Evolutionary conservation across 2,888 invertebrate species (phyloP).

Genomic region (Drosophila testacea): DNA sequence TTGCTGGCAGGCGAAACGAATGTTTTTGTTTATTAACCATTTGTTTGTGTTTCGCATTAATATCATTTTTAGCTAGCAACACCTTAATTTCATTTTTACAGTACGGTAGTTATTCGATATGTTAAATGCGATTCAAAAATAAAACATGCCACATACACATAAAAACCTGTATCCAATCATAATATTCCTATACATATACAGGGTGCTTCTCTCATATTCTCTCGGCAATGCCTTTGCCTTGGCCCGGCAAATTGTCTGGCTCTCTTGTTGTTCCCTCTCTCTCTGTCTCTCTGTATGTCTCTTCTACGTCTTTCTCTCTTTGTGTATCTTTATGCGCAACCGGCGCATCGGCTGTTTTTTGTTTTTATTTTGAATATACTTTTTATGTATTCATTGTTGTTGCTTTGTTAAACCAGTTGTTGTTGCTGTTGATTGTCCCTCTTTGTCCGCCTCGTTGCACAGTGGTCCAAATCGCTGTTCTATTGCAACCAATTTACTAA

Average conservation of each 20-base stretch:
- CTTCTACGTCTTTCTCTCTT: constrained; percentile 12
- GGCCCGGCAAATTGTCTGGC: constrained; percentile 45
- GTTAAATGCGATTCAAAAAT: constrained; percentile 46
- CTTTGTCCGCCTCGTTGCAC: constrained; percentile 40
- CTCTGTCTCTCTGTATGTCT: constrained; percentile 26
- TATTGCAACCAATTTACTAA: too few species aligned
- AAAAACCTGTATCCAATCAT: constrained; percentile 66
- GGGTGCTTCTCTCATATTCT: constrained; percentile 52
- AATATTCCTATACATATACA: constrained; percentile 43
- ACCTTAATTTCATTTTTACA: background rate
- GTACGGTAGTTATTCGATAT: constrained; percentile 1
- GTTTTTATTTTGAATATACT: constrained; percentile 70
- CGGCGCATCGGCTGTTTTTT: constrained; percentile 80
- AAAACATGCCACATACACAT: constrained; percentile 21
- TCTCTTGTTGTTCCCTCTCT: constrained; percentile 27
- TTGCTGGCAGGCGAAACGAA: constrained; percentile 17
- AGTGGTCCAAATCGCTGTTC: too few species aligned
- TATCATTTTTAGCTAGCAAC: background rate
- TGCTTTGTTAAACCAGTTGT: constrained; percentile 57
- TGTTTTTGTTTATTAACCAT: constrained; percentile 29
- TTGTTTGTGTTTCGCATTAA: constrained; percentile 14
- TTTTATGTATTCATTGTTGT: constrained; percentile 38
- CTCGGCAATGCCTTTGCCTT: constrained; percentile 39
- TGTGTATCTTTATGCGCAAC: constrained; percentile 42
- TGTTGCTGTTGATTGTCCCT: constrained; percentile 40